Evolutionary conservation across 2,797 vertebrate species (phyloP).

Genomic region (Coracias cyanogaster): DNA sequence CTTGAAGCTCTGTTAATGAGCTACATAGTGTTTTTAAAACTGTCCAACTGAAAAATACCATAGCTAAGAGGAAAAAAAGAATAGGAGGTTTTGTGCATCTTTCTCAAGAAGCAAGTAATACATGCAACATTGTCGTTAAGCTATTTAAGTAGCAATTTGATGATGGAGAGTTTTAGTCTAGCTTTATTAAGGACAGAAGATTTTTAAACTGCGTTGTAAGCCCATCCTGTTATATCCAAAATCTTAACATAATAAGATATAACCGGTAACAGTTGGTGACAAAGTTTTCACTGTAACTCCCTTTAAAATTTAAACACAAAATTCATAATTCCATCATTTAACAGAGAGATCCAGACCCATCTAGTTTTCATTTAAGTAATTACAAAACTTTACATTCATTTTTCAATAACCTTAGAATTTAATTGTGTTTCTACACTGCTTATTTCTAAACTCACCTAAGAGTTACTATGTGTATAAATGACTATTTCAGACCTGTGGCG

Average conservation of each 20-base stretch:
- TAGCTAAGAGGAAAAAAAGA: background rate
- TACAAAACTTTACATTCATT: conserved; percentile 15
- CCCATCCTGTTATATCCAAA: background rate
- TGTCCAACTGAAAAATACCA: background rate
- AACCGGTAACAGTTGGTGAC: background rate
- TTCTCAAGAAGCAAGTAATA: background rate
- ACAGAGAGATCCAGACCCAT: background rate
- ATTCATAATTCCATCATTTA: background rate
- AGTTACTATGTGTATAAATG: background rate
- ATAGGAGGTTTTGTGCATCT: background rate
- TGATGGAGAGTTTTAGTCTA: background rate
- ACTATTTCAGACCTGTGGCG: background rate
- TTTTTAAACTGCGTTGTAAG: background rate
- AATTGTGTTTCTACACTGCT: conserved; percentile 33
- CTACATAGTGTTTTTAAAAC: background rate
- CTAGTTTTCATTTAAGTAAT: conserved; percentile 24
- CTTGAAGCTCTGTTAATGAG: background rate
- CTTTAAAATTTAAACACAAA: background rate
- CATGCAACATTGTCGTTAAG: background rate
- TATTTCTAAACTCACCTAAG: fast-evolving
- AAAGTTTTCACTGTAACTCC: background rate
- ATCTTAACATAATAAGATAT: background rate
- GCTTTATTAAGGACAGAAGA: background rate
- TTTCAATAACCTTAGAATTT: background rate
- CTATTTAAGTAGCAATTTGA: background rate